Evolutionary conservation across 2,888 invertebrate species (phyloP), one percentile per base, ranked within the genome.

Genomic region (Zhuqinia jingwanae): DNA sequence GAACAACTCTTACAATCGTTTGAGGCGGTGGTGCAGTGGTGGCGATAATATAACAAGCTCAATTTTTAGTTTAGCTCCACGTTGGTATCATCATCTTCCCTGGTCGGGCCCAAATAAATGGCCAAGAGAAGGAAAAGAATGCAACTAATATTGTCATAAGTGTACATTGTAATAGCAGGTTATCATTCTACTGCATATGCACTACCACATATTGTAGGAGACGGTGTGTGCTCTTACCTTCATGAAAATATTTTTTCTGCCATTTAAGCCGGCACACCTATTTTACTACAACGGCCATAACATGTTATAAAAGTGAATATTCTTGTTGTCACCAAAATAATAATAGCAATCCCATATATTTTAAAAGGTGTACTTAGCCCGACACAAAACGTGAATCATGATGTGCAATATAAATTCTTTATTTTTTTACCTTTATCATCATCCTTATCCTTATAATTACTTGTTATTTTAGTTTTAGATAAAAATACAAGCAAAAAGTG

Each of bases 1-100:
- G 27, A 63, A 79, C 63, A 73, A 82, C 60, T 60, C 60, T 60
- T 63, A 75, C 50, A 82, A 82, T 75, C 42, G 82, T 82, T 82
- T n/a, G 50, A 75, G 82, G 82, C 82, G 60, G 73, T 70, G 5
- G 36, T 36, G 36, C n/a, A n/a, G 36, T 36, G 36, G 36, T 36
- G 36, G 36, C 36, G 53, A 27, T 53, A 75, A 70, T 53, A 53
- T 30, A 70, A 58, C 42, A 47, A 65, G 73, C 53, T 53, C 36
- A 36, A 36, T 36, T 36, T 36, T 36, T 36, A 36, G 36, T 36
- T 36, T 36, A 36, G 8, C 3, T 36, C n/a, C n/a, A n/a, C n/a
- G n/a, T n/a, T n/a, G n/a, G 36, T 36, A 36, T 36, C 36, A 6
- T 36, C 30, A 53, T 75, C 30, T 1, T 50, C 36, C 73, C 50